These are phyloP conservation scores for Acanthosepion esculentum DNA, from an alignment of 2,888 invertebrate species.

Conservation along the genomic window DNA sequence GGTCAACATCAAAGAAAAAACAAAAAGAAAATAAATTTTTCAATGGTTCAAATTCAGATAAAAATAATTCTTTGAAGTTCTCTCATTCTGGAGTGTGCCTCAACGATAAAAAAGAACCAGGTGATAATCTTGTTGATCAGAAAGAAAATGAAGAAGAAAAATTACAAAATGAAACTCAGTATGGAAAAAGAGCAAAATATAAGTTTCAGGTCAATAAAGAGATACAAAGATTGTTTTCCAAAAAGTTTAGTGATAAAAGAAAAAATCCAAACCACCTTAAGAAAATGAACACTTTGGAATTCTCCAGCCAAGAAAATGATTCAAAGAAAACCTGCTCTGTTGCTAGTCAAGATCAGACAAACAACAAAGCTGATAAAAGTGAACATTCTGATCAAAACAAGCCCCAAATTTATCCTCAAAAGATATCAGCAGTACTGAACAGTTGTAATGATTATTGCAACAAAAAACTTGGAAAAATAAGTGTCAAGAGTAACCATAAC, in stretches of 20 bases:
- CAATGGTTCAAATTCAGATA: neutral
- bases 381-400: no score
- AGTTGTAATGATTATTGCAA: no score
- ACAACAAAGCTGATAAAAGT: no score
- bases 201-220: conserved; percentile 4
- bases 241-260: neutral
- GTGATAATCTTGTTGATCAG: neutral
- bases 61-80: neutral
- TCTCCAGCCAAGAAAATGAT: no score
- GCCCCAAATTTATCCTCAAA: no score
- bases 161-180: neutral
- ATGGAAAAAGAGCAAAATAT: neutral
- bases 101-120: neutral
- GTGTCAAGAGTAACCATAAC: neutral
- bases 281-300: no score
- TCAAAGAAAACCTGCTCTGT: no score
- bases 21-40: neutral
- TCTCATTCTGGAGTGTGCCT: neutral
- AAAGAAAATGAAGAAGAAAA: neutral
- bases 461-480: no score
- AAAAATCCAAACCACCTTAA: neutral
- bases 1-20: neutral
- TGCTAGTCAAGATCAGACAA: no score
- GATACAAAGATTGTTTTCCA: neutral
- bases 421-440: no score